Conservation (phyloP, 2,888 invertebrate species). For the Temnothorax unifasciatus region DNA sequence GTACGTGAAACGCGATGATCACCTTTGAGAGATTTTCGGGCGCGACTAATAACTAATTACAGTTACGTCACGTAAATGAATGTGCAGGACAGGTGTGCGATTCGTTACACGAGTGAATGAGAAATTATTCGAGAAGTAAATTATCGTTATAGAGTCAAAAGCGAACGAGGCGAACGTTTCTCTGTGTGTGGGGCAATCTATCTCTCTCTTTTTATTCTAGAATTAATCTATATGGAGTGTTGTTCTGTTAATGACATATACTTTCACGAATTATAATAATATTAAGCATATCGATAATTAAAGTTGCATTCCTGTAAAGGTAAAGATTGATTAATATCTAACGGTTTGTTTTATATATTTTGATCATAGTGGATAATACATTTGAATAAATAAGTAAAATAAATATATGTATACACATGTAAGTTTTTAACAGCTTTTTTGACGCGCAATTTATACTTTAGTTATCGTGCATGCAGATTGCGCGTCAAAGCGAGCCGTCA, state of each 20-base stretch:
- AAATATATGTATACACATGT: background rate
- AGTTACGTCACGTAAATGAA: slow-evolving; percentile 60
- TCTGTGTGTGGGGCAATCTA: background rate
- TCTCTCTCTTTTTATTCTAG: background rate
- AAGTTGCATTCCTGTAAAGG: background rate
- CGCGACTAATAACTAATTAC: slow-evolving; percentile 43
- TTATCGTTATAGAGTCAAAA: slow-evolving; percentile 44
- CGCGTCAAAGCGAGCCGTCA: background rate
- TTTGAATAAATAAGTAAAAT: background rate
- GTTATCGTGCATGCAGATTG: slow-evolving; percentile 2
- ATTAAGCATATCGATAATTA: background rate
- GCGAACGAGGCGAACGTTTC: slow-evolving; percentile 43
- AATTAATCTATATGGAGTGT: background rate
- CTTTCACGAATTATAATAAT: background rate
- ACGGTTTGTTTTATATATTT: background rate
- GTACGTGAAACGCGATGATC: slow-evolving; percentile 28
- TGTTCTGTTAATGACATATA: background rate
- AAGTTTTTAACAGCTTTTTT: background rate
- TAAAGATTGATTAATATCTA: background rate
- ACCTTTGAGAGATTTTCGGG: slow-evolving; percentile 50
- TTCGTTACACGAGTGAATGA: slow-evolving; percentile 58
- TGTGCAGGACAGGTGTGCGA: slow-evolving; percentile 68
- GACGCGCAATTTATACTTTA: background rate
- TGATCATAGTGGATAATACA: background rate
- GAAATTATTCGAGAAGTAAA: slow-evolving; percentile 64